Percentiles rank a stretch among this genome's conserved stretches.
These are phyloP conservation scores for Pharmacophagus antenor DNA, from an alignment of 2,888 invertebrate species.

Conservation along the genomic window DNA sequence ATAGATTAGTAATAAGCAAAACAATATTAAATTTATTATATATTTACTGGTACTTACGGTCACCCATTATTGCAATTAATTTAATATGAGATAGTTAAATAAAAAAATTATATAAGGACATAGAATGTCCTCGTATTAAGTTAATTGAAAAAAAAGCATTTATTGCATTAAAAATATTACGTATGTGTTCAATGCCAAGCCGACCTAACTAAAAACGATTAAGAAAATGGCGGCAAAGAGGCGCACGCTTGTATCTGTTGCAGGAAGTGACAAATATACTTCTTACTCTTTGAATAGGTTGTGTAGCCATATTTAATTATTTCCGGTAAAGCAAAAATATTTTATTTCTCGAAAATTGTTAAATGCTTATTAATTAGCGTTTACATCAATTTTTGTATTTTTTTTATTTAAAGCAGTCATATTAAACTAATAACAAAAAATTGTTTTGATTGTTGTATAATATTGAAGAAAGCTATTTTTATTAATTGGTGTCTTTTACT, in stretches of 20 bases:
- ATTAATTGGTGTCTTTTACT: no score
- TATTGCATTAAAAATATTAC: background rate
- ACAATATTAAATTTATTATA: slow-evolving; percentile 4
- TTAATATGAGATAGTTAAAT: background rate
- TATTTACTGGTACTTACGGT: slow-evolving; percentile 46
- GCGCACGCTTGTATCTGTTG: slow-evolving; percentile 11
- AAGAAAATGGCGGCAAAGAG: slow-evolving; percentile 30
- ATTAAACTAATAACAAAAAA: no score
- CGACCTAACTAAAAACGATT: slow-evolving; percentile 8
- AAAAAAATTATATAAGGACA: background rate
- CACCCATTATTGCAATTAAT: slow-evolving; percentile 41
- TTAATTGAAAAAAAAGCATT: background rate
- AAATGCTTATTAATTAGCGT: no score
- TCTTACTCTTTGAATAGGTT: background rate
- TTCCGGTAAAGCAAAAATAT: slow-evolving; percentile 3
- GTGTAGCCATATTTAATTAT: slow-evolving; percentile 5
- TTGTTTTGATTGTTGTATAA: no score
- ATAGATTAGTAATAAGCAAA: background rate
- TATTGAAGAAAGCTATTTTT: no score
- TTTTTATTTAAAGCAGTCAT: no score
- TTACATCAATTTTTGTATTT: no score
- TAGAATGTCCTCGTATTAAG: background rate
- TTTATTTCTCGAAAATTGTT: background rate
- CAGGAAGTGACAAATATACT: slow-evolving; percentile 24
- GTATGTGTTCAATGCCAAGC: background rate